phyloP scores from a whole-genome alignment of 2,888 invertebrate genomes.

The Amorpha juglandis region DNA sequence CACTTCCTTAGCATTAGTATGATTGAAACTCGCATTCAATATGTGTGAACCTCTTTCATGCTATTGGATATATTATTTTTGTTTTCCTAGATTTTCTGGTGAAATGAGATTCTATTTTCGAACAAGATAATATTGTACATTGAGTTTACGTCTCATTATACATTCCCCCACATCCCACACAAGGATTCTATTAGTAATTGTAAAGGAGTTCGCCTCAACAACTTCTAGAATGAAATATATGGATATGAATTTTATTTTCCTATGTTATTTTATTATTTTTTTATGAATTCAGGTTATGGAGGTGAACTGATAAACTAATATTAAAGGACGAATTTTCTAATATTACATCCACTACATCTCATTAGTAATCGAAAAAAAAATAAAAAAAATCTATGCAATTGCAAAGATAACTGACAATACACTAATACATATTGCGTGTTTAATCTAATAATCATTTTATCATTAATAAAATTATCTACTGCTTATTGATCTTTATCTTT shows the following conservation, averaged over 20 bases:
- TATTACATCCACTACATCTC: neutral
- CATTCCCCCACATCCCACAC: too few relatives aligned
- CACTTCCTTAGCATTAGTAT: conserved; percentile 31
- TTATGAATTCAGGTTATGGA: too few relatives aligned
- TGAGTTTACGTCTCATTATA: too few relatives aligned
- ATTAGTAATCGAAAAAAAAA: neutral
- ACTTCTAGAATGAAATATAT: too few relatives aligned
- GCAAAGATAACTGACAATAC: neutral
- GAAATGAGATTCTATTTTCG: too few relatives aligned
- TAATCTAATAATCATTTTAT: neutral
- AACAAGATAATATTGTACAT: too few relatives aligned
- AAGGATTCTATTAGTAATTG: too few relatives aligned
- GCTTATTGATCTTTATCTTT: neutral
- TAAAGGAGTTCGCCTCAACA: too few relatives aligned
- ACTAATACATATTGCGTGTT: neutral
- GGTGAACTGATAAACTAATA: too few relatives aligned
- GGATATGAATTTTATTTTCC: too few relatives aligned
- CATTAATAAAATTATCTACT: neutral
- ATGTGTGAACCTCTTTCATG: conserved; percentile 6
- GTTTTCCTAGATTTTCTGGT: neutral
- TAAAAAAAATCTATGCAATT: neutral
- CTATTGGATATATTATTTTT: neutral
- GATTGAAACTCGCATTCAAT: conserved; percentile 30
- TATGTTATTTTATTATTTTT: too few relatives aligned
- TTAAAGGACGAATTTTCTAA: neutral